A percentile compares a stretch with the other conserved stretches of the same genome.
Evolutionary conservation across 2,888 invertebrate species (phyloP).

Genomic region (Bellardia pandia): DNA sequence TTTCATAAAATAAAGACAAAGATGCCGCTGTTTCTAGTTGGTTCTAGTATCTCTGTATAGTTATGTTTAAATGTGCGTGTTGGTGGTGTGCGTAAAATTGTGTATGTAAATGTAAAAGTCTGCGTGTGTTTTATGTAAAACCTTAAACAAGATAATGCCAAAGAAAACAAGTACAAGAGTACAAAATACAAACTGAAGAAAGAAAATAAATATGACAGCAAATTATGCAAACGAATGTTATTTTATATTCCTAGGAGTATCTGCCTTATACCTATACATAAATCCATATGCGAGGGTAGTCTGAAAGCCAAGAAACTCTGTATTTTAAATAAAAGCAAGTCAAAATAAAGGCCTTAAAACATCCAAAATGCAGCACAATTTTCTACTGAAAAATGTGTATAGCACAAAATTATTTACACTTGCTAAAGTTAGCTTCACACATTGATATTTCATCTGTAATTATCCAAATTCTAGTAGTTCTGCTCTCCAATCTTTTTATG

Average conservation of each 20-base stretch:
- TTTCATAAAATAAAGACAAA: constrained; percentile 25
- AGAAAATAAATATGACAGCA: not conserved
- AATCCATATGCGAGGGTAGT: not conserved
- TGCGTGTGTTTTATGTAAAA: constrained; percentile 8
- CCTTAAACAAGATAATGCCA: constrained; percentile 23
- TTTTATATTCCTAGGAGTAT: constrained; percentile 25
- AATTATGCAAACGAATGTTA: not conserved
- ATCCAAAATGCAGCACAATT: not conserved
- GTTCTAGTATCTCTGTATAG: not conserved
- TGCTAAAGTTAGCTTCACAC: too few relatives aligned
- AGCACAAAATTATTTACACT: too few relatives aligned
- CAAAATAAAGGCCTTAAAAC: too few relatives aligned
- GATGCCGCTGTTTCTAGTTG: not conserved
- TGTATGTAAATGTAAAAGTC: not conserved
- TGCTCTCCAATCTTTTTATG: too few relatives aligned
- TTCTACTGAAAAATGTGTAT: too few relatives aligned
- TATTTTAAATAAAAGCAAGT: too few relatives aligned
- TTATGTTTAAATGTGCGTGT: not conserved
- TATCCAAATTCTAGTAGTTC: too few relatives aligned
- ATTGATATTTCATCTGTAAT: too few relatives aligned
- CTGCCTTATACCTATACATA: not conserved
- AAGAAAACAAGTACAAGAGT: constrained; percentile 2
- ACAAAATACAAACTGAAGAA: not conserved
- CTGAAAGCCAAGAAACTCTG: too few relatives aligned
- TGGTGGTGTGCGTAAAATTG: not conserved